Evolutionary conservation across 1,140 invertebrate species (phyloP).

Genomic region (Gryllus bimaculatus): DNA sequence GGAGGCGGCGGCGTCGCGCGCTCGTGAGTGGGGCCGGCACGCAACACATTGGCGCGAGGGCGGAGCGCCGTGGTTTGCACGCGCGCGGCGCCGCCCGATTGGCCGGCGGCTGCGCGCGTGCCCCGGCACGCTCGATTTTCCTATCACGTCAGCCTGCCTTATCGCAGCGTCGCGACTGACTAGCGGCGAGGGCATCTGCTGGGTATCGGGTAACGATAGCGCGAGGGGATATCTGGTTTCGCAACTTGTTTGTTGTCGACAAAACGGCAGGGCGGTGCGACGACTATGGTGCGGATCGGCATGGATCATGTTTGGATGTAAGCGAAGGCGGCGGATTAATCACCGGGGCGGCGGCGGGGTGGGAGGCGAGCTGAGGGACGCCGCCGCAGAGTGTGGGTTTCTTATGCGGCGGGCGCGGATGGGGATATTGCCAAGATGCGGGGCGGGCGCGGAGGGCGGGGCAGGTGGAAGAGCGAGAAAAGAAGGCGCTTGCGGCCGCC

Average conservation of each 20-base stretch:
- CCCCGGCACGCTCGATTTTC: conserved; percentile 17
- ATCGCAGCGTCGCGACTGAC: conserved; percentile 1
- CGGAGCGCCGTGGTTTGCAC: background rate
- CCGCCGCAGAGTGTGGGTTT: background rate
- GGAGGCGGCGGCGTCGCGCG: too few relatives aligned
- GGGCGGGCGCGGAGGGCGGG: too few relatives aligned
- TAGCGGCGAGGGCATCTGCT: background rate
- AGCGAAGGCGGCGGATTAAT: background rate
- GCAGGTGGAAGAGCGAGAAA: background rate
- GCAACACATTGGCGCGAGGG: background rate
- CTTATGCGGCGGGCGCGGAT: background rate
- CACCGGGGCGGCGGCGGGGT: background rate
- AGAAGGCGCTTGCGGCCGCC: background rate
- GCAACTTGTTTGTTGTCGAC: conserved; percentile 17
- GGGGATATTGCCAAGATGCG: background rate
- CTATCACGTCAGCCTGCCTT: conserved; percentile 17
- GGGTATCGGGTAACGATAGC: conserved; percentile 5
- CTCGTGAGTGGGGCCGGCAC: background rate
- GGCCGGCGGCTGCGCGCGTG: conserved; percentile 16
- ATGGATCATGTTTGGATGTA: background rate
- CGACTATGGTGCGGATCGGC: background rate
- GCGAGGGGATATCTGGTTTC: conserved; percentile 20
- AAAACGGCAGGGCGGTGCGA: conserved; percentile 2
- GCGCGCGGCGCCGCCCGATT: conserved; percentile 12
- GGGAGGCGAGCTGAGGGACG: background rate